Percentiles rank a stretch among this genome's conserved stretches.
phyloP scores from a whole-genome alignment of 2,113 vertebrate genomes.

The Jacana jacana region DNA sequence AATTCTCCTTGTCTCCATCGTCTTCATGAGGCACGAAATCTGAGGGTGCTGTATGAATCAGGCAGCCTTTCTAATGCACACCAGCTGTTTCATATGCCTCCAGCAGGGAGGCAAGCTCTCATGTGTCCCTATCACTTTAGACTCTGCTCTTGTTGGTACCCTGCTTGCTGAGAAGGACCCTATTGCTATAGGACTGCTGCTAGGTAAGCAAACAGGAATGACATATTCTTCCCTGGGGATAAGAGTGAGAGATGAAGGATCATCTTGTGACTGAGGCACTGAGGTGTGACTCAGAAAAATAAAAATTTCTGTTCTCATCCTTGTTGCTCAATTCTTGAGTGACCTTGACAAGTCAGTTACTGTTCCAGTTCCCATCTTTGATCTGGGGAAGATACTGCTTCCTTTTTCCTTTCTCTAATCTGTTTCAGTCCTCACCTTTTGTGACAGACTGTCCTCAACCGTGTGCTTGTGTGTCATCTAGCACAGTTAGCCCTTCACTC shows the following conservation, averaged over 20 bases:
- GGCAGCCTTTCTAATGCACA: not conserved
- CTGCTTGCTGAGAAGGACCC: not conserved
- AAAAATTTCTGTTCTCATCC: not conserved
- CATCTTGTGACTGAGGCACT: not conserved
- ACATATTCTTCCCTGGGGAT: not conserved
- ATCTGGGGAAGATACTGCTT: not conserved
- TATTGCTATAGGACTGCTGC: not conserved
- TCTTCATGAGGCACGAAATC: not conserved
- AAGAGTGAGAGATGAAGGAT: not conserved
- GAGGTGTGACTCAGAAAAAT: conserved; percentile 35
- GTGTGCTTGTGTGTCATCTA: not conserved
- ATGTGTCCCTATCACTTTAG: not conserved
- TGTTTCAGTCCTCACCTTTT: not conserved
- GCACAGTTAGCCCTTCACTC: not conserved
- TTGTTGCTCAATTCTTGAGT: conserved; percentile 10
- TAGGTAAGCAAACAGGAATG: not conserved
- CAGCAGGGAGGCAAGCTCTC: not conserved
- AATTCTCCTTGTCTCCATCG: not conserved
- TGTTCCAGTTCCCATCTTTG: not conserved
- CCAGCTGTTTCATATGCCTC: not conserved
- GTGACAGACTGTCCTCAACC: not conserved
- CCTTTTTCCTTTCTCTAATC: not conserved
- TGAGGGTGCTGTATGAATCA: not conserved
- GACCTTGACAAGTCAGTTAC: not conserved
- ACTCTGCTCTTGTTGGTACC: not conserved